A percentile compares a stretch with the other conserved stretches of the same genome.
Evolutionary conservation across 2,797 vertebrate genomes (phyloP).

Genomic region (Eidolon dupreanum): DNA sequence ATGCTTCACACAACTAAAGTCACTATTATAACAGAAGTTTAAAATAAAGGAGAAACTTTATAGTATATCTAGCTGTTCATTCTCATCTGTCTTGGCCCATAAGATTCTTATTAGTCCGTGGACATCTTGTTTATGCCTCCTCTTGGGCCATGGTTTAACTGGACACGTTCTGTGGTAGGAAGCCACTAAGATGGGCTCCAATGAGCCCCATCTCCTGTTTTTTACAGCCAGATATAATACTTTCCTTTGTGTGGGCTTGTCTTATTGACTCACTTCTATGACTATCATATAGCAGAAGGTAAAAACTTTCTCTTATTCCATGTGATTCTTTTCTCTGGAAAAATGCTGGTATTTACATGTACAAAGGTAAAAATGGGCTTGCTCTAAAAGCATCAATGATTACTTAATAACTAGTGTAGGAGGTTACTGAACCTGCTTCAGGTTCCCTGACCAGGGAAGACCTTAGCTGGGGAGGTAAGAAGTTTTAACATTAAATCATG

Average conservation of each 20-base stretch:
- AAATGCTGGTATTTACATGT: not conserved
- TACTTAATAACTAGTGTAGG: not conserved
- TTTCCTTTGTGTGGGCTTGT: rapidly evolving
- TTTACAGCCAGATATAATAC: not conserved
- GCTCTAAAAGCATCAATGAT: not conserved
- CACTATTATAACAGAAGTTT: not conserved
- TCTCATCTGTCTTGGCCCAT: not conserved
- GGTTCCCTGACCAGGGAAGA: not conserved
- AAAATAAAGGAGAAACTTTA: not conserved
- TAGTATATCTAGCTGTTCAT: not conserved
- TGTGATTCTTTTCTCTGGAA: not conserved
- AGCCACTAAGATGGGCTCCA: not conserved
- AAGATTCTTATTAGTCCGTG: not conserved
- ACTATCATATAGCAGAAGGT: not conserved
- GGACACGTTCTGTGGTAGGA: not conserved
- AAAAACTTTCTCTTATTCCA: not conserved
- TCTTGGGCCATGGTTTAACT: not conserved
- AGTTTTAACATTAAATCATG: not conserved
- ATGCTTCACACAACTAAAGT: not conserved
- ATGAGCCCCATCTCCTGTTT: rapidly evolving
- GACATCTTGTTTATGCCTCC: not conserved
- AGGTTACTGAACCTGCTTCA: not conserved
- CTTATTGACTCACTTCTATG: not conserved
- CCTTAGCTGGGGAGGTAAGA: not conserved
- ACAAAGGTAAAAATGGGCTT: not conserved